Evolutionary conservation across 2,888 invertebrate species (phyloP).

Genomic region (Esperia sulphurella): DNA sequence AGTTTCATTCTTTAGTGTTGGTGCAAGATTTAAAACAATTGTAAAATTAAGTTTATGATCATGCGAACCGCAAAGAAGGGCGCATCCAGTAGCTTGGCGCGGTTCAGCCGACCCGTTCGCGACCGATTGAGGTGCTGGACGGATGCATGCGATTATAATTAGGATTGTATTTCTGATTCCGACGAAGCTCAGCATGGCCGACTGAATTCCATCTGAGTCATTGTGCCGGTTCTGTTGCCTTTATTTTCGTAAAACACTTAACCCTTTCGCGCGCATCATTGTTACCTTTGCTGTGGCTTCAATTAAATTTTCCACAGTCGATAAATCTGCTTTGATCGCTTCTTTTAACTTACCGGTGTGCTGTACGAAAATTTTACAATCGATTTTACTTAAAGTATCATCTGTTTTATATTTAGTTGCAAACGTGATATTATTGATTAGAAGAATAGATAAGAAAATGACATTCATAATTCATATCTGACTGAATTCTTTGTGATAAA

Average conservation of each 20-base stretch:
- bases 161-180: slow-evolving; percentile 80
- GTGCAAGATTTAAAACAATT: too few species aligned
- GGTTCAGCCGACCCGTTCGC: slow-evolving; percentile 47
- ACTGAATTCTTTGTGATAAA: not conserved
- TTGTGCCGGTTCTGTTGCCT: slow-evolving; percentile 76
- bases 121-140: slow-evolving; percentile 72
- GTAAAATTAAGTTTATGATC: slow-evolving; percentile 1
- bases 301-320: slow-evolving; percentile 6
- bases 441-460: not conserved
- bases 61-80: slow-evolving; percentile 35
- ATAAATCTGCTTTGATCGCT: slow-evolving; percentile 3
- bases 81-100: slow-evolving; percentile 31
- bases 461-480: not conserved
- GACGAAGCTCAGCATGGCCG: slow-evolving; percentile 72
- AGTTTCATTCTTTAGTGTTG: not conserved
- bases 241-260: slow-evolving; percentile 77
- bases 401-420: not conserved
- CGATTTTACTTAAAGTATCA: not conserved
- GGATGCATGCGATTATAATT: slow-evolving; percentile 79
- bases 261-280: slow-evolving; percentile 66
- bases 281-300: slow-evolving; percentile 42
- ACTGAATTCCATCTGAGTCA: slow-evolving; percentile 78
- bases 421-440: not conserved
- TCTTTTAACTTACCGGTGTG: not conserved
- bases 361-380: not conserved